A percentile compares a stretch with the other conserved stretches of the same genome.
Evolutionary conservation across 2,888 invertebrate species (phyloP).

Genomic region (Blastobasis lacticolella): DNA sequence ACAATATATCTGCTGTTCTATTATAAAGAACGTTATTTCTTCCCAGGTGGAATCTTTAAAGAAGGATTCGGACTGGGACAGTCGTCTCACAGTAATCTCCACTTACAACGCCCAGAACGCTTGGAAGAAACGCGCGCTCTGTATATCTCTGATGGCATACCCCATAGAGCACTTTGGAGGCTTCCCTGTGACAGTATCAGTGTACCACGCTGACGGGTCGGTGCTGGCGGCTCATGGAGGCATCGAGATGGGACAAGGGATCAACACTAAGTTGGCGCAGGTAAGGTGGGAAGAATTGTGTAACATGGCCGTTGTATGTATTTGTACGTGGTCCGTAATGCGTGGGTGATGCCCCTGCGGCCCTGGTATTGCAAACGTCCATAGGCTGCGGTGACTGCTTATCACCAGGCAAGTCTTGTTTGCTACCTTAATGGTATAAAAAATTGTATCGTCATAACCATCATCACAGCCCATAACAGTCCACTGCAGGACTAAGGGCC

Average conservation of each 20-base stretch:
- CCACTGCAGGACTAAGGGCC: no score
- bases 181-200: slow-evolving; percentile 74
- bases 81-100: slow-evolving; percentile 61
- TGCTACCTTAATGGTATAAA: no score
- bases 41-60: slow-evolving; percentile 75
- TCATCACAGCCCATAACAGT: no score
- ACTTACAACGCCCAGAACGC: slow-evolving; percentile 78
- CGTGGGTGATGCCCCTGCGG: no score
- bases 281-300: slow-evolving; percentile 20
- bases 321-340: no score
- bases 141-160: slow-evolving; percentile 78
- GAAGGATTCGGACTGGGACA: slow-evolving; percentile 70
- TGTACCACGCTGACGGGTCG: slow-evolving; percentile 80
- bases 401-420: no score
- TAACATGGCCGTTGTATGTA: no score
- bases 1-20: no score
- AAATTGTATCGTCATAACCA: no score
- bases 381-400: no score
- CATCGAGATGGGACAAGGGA: slow-evolving; percentile 85
- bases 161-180: slow-evolving; percentile 68
- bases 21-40: slow-evolving; percentile 25
- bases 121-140: slow-evolving; percentile 82
- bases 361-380: no score
- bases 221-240: slow-evolving; percentile 80
- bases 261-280: slow-evolving; percentile 79